Base-by-base conservation (phyloP, 23 tunicate species). In the Oikopleura vanhoeffeni region DNA sequence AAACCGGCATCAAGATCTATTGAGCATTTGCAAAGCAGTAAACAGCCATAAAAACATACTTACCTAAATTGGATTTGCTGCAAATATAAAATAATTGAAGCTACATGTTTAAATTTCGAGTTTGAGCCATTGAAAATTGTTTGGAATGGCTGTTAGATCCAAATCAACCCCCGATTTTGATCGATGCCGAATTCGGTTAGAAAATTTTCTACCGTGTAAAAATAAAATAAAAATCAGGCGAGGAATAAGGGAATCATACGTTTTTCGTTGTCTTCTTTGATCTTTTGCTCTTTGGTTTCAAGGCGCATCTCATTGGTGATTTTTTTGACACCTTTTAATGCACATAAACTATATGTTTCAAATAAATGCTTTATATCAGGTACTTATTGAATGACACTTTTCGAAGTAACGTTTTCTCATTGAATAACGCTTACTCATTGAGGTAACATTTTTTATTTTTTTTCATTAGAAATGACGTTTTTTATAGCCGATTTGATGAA, bases 11-110 rank as follows among this genome's bases (percentile, higher is more conserved):
- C 34, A 71, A 38, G 38, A 18, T 30, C 36, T 13, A 71, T 71
- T 71, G 79, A 32, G 79, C 79, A 71, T 71, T 32, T 28, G 38
- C 79, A 38, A 71, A 71, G 38, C 79, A 71, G 79, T 71, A 71
- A 30, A 33, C 27, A 4, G 36, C 79, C 4, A 18, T 18, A 38
- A 18, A 71, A 30, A 71, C 35, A 30, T 18, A 71, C 32, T 71
- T 71, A 38, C 79, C 79, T 2, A 71, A 3, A 30, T 18, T 18
- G 79, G 79, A 71, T 71, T 71, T 71, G 27, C 32, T 71, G 79
- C 4, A 71, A 38, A 30, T 71, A 71, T 18, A 71, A 30, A 2
- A 71, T 71, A 2, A 71, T 2, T 3, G 79, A 71, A 38, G 32
- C 35, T 4, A 71, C 79, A 38, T 71, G 79, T 30, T 71, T 71